Evolutionary conservation across 2,888 invertebrate species (phyloP).

Genomic region (Leptinotarsa peninsularis): DNA sequence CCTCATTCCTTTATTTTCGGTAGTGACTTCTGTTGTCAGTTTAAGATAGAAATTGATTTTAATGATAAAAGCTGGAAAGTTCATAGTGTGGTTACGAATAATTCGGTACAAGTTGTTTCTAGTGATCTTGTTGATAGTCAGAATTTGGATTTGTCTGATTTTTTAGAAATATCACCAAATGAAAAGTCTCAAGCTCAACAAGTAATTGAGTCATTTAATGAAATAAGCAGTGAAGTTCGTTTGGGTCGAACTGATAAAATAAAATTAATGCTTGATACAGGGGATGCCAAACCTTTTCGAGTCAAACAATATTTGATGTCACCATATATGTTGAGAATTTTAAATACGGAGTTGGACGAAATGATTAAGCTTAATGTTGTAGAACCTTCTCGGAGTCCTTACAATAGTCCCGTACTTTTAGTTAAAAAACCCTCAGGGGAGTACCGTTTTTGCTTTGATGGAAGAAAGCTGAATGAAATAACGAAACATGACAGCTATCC

Average conservation of each 20-base stretch:
- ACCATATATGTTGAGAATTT: not conserved
- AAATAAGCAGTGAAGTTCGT: not conserved
- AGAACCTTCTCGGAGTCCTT: not conserved
- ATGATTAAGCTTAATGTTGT: not conserved
- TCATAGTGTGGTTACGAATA: no score
- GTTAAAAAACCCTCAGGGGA: slow-evolving; percentile 5
- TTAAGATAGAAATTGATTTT: no score
- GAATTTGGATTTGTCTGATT: no score
- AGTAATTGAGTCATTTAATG: not conserved
- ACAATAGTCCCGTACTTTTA: not conserved
- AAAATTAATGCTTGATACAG: not conserved
- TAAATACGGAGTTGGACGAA: not conserved
- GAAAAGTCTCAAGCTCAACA: not conserved
- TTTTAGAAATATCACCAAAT: no score
- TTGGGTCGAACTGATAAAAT: not conserved
- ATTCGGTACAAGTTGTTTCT: no score
- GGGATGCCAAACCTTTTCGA: slow-evolving; percentile 1
- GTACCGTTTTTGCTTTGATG: not conserved
- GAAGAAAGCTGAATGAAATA: not conserved
- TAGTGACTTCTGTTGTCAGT: no score
- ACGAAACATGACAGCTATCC: not conserved
- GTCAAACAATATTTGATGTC: not conserved
- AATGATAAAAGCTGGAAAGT: no score
- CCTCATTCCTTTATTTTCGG: no score
- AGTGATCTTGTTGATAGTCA: no score